Evolutionary conservation across 2,113 vertebrate species (phyloP).

Genomic region (Ciconia stormi): DNA sequence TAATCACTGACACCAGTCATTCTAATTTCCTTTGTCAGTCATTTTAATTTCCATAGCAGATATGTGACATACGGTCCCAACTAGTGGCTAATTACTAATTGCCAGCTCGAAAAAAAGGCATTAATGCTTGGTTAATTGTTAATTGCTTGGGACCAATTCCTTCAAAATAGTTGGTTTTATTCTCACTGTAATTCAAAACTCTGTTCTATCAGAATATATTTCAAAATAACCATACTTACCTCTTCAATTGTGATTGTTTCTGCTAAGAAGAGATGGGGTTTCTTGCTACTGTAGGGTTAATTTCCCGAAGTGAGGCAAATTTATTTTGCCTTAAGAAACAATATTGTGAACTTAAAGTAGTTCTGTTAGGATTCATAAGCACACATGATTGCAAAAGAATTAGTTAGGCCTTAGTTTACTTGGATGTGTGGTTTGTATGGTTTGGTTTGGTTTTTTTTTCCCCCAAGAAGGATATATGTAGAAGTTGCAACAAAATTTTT

Average conservation of each 20-base stretch:
- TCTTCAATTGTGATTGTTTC: neutral
- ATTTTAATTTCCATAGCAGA: slow-evolving; percentile 16
- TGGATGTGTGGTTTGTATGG: neutral
- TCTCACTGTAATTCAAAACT: neutral
- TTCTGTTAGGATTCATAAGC: neutral
- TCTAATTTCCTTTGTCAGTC: slow-evolving; percentile 31
- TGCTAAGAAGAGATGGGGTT: neutral
- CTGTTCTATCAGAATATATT: neutral
- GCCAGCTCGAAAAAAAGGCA: slow-evolving; percentile 19
- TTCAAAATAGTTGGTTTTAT: neutral
- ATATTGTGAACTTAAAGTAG: neutral
- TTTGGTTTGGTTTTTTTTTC: neutral
- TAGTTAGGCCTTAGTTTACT: neutral
- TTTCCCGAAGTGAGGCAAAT: neutral
- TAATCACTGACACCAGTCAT: neutral
- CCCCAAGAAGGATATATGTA: neutral
- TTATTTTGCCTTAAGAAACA: neutral
- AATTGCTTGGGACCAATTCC: neutral
- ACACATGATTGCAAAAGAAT: neutral
- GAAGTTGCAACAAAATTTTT: neutral
- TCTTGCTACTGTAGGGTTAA: neutral
- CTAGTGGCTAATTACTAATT: slow-evolving; percentile 4
- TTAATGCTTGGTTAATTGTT: slow-evolving; percentile 10
- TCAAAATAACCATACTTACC: neutral
- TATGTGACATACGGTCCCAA: neutral